Evolutionary conservation across 1,140 invertebrate species (phyloP).

Genomic region (Pentalonia nigronervosa): DNA sequence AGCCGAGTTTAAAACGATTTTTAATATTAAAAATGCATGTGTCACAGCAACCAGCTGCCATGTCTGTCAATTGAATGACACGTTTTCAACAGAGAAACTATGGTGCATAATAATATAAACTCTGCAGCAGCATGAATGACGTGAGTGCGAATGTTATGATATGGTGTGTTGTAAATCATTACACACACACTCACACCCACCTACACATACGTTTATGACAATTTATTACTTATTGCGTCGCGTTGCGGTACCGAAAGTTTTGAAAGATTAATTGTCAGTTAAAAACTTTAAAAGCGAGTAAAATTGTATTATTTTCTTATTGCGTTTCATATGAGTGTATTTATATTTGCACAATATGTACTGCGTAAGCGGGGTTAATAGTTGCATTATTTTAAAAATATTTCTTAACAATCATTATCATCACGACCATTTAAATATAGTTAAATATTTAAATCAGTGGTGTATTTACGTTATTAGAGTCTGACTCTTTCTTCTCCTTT

Average conservation of each 20-base stretch:
- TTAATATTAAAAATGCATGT: neutral
- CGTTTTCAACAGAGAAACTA: neutral
- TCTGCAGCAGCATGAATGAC: neutral
- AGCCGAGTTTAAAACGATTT: neutral
- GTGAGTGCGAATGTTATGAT: neutral
- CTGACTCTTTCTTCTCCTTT: too few species aligned
- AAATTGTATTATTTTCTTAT: neutral
- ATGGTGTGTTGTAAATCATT: neutral
- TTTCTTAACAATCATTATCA: neutral
- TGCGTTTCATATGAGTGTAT: accelerated
- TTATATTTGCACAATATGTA: neutral
- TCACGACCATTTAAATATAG: too few species aligned
- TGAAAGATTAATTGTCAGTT: neutral
- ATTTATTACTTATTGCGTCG: neutral
- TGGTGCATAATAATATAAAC: neutral
- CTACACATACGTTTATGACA: neutral
- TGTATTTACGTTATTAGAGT: too few species aligned
- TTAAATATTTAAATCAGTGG: too few species aligned
- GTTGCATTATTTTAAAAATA: neutral
- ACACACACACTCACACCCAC: too few species aligned
- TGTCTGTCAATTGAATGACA: neutral
- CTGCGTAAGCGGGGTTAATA: neutral
- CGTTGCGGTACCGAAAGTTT: neutral
- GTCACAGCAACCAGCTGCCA: neutral
- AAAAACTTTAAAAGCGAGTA: neutral